Evolutionary conservation across 2,888 invertebrate species (phyloP).

Genomic region (Pherbina coryleti): DNA sequence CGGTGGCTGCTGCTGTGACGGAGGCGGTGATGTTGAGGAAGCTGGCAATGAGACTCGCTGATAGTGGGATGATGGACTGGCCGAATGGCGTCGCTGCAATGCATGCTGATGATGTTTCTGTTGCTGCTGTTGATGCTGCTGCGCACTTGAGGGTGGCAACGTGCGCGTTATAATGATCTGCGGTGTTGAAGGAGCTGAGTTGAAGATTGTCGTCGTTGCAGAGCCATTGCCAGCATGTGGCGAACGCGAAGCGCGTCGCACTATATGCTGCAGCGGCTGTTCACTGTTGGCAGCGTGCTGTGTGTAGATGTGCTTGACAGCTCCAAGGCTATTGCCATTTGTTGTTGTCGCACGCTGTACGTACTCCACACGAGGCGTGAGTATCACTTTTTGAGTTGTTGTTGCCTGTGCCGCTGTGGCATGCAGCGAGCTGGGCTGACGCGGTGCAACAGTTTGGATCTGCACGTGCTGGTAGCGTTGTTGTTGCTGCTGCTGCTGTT

Average conservation of each 20-base stretch:
- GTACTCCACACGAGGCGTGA: slow-evolving; percentile 66
- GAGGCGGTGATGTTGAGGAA: slow-evolving; percentile 29
- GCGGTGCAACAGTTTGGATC: slow-evolving; percentile 64
- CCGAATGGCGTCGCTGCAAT: slow-evolving; percentile 59
- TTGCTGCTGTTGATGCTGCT: slow-evolving; percentile 45
- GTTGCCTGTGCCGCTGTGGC: slow-evolving; percentile 50
- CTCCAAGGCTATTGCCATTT: background rate
- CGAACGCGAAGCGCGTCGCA: slow-evolving; percentile 39
- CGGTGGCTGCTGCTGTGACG: slow-evolving; percentile 47
- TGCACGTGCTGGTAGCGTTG: slow-evolving; percentile 64
- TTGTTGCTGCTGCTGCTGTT: slow-evolving; percentile 47
- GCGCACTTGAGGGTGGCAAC: slow-evolving; percentile 41
- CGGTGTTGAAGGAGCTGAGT: slow-evolving; percentile 46
- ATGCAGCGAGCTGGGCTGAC: slow-evolving; percentile 56
- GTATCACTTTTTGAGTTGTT: slow-evolving; percentile 63
- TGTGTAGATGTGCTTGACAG: slow-evolving; percentile 52
- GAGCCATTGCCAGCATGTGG: slow-evolving; percentile 10
- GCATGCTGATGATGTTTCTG: slow-evolving; percentile 47
- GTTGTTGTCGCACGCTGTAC: slow-evolving; percentile 48
- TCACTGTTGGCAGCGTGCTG: slow-evolving; percentile 42
- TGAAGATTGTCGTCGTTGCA: slow-evolving; percentile 12
- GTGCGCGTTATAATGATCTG: slow-evolving; percentile 67
- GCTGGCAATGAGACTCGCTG: slow-evolving; percentile 49
- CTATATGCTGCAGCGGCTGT: slow-evolving; percentile 19
- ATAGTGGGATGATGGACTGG: slow-evolving; percentile 62